Conservation (phyloP, 1,140 invertebrate genomes). For the Laupala kohalensis region DNA sequence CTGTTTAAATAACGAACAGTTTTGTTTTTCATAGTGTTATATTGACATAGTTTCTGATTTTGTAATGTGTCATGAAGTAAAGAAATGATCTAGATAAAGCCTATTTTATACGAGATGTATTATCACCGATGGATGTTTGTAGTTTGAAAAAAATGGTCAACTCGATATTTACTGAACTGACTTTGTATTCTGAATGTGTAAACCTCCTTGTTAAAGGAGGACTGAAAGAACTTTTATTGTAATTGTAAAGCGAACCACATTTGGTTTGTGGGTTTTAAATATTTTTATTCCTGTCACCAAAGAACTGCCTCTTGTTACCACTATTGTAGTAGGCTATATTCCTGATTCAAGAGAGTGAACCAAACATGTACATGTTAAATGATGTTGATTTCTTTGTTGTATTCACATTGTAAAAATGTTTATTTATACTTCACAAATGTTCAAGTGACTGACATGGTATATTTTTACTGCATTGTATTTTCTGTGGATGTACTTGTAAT, state of each 20-base stretch:
- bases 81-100: no score
- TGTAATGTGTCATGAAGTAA: no score
- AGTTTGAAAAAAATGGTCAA: no score
- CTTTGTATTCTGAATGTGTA: not conserved
- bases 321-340: not conserved
- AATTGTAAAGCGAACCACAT: not conserved
- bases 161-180: no score
- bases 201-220: not conserved
- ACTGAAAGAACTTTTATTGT: not conserved
- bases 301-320: not conserved
- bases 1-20: no score
- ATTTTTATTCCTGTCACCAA: not conserved
- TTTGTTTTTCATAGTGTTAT: no score
- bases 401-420: not conserved
- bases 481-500: not conserved
- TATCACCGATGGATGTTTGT: no score
- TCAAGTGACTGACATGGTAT: not conserved
- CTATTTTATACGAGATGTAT: no score
- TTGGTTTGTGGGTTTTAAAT: not conserved
- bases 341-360: not conserved
- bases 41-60: no score
- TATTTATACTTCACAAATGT: not conserved
- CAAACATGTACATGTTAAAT: not conserved
- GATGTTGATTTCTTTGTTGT: not conserved
- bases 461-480: not conserved